These are phyloP conservation scores for Boleophthalmus pectinirostris DNA, from an alignment of 2,113 vertebrate species.

Conservation along the genomic window DNA sequence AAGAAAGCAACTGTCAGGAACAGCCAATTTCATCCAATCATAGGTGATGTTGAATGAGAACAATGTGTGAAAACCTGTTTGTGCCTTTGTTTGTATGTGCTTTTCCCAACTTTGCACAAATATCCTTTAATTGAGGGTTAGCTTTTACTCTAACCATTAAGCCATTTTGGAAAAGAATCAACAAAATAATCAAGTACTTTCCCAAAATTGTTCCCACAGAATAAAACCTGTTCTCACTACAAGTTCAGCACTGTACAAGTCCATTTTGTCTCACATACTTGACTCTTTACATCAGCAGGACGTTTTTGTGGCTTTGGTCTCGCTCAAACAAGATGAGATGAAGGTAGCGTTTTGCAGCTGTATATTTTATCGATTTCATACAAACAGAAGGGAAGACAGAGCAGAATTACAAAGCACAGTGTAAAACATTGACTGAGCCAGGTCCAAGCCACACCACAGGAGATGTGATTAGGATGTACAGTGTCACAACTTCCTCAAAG, in stretches of 20 bases:
- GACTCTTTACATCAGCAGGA: slow-evolving; percentile 14
- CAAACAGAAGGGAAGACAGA: slow-evolving; percentile 47
- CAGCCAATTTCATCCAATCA: too few species aligned
- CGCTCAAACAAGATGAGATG: slow-evolving; percentile 22
- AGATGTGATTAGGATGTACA: slow-evolving; percentile 48
- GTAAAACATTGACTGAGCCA: slow-evolving; percentile 46
- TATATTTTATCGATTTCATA: slow-evolving; percentile 62
- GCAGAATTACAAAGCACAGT: slow-evolving; percentile 41
- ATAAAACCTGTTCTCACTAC: not conserved
- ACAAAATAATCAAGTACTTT: too few species aligned
- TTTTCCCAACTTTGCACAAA: too few species aligned
- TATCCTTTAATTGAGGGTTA: too few species aligned
- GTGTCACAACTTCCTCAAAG: slow-evolving; percentile 23
- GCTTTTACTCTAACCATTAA: too few species aligned
- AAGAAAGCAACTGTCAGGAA: too few species aligned
- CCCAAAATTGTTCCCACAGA: not conserved
- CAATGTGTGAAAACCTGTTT: too few species aligned
- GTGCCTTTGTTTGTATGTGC: too few species aligned
- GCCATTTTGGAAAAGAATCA: too few species aligned
- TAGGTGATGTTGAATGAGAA: too few species aligned
- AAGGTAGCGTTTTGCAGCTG: slow-evolving; percentile 35
- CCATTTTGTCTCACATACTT: not conserved
- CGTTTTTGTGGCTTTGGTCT: slow-evolving; percentile 33
- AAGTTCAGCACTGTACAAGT: not conserved
- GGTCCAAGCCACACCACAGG: slow-evolving; percentile 35